phyloP scores from a whole-genome alignment of 1,140 invertebrate genomes.

The Leptinotarsa undecemlineata region DNA sequence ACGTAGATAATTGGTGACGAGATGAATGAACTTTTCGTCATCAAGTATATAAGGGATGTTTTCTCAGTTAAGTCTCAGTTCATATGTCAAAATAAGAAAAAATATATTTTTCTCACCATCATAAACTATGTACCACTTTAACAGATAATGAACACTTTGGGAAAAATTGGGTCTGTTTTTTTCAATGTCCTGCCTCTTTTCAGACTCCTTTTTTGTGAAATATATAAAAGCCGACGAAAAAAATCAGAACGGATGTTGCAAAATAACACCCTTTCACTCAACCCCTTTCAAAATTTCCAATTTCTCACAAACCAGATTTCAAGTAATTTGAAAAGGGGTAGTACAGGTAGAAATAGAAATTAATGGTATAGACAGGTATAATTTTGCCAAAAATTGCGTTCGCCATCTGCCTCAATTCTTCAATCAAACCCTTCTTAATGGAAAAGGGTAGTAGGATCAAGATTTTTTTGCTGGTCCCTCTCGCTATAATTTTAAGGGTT shows the following conservation, averaged over 20 bases:
- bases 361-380: conserved; percentile 14
- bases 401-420: conserved; percentile 22
- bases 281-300: conserved; percentile 24
- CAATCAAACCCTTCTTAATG: conserved; percentile 24
- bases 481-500: conserved; percentile 28
- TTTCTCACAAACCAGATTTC: conserved; percentile 23
- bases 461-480: not conserved
- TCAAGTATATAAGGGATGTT: too few species aligned
- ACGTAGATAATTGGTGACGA: too few species aligned
- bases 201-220: not conserved
- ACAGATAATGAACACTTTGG: too few species aligned
- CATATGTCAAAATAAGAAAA: too few species aligned
- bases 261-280: conserved; percentile 22
- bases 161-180: too few species aligned
- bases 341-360: conserved; percentile 21
- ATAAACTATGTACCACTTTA: too few species aligned
- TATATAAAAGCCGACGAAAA: not conserved
- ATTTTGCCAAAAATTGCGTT: conserved; percentile 28
- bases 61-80: too few species aligned
- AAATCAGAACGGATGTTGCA: conserved; percentile 24
- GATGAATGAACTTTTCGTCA: too few species aligned
- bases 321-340: not conserved
- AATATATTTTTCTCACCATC: too few species aligned
- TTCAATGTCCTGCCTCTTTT: not conserved
- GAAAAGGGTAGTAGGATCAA: conserved; percentile 15